Evolutionary conservation across 2,888 invertebrate genomes (phyloP), one percentile per base, ranked within the genome.

Genomic region (Callyntrura guangdongensis): DNA sequence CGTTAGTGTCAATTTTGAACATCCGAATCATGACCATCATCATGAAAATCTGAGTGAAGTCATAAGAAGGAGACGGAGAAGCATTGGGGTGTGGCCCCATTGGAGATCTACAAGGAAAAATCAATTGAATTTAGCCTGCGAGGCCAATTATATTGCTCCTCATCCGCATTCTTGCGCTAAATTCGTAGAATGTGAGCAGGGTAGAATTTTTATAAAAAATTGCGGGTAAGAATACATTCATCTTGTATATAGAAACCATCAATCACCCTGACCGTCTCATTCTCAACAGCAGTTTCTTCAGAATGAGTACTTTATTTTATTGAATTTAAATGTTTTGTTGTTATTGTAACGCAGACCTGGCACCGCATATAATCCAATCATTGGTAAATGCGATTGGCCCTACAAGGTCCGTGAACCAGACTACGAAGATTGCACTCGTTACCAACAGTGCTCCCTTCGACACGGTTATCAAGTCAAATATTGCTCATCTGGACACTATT

Each of bases 351-450:
- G 22, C 36, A 93, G 93, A 8, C 94, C 94, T 17, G 94, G 94
- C 12, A 94, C 94, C 0, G 93, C 92, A 0, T 94, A 88, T 74
- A 92, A 93, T 81, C 84, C 77, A 11, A 17, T 56, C n/a, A 20
- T 93, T n/a, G 93, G 93, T 3, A 59, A 92, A 53, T 94, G 93
- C 82, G 93, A 93, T 61, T 93, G 93, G 93, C 89, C 94, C 0
- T 56, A 87, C 22, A 94, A 93, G 47, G 83, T 92, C 0, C 84
- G 91, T 9, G 79, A 77, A 47, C 47, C 89, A 3, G 87, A 92
- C 56, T 81, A 85, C 0, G 3, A 27, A 3, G 90, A 92, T 45
- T 93, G 93, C 53, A 83, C 86, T 5, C 59, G 86, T 61, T 93
- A 83, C 64, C 45, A 47, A 45, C 81, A 92, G 47, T 94, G 93